A percentile compares a stretch with the other conserved stretches of the same genome.
Evolutionary conservation across 2,113 vertebrate genomes (phyloP).

Genomic region (Lophotis ruficrista): DNA sequence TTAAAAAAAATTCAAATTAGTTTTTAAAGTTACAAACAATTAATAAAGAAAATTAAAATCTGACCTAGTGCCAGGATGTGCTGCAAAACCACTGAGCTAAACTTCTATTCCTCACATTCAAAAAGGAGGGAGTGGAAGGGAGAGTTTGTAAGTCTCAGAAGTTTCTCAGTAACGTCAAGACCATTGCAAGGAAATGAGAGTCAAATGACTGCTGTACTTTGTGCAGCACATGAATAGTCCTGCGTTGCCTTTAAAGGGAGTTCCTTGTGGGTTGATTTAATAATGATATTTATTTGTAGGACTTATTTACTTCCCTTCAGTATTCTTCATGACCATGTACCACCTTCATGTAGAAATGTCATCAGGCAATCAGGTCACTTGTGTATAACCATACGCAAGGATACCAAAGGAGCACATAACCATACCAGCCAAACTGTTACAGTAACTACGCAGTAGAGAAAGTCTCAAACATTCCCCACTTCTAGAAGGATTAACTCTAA

Average conservation of each 20-base stretch:
- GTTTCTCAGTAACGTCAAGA: neutral
- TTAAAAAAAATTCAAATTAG: neutral
- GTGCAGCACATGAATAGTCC: neutral
- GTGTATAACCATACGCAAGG: neutral
- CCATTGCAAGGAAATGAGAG: neutral
- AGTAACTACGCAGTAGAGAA: neutral
- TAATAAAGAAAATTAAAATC: neutral
- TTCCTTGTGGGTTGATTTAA: neutral
- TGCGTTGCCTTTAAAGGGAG: neutral
- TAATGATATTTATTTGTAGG: neutral
- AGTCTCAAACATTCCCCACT: neutral
- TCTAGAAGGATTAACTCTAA: neutral
- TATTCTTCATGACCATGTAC: neutral
- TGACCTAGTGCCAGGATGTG: neutral
- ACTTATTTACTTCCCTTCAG: neutral
- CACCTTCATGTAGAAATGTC: neutral
- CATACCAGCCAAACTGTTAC: neutral
- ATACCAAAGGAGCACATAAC: neutral
- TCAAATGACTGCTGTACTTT: neutral
- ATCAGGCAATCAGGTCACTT: neutral
- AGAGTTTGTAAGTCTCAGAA: neutral
- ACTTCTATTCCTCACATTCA: neutral
- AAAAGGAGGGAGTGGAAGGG: neutral
- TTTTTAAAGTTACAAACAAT: neutral
- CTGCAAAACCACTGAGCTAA: neutral